A percentile compares a stretch with the other conserved stretches of the same genome.
Conservation (phyloP, 92 coral and sea anemone species). For the Galaxea fascicularis region DNA sequence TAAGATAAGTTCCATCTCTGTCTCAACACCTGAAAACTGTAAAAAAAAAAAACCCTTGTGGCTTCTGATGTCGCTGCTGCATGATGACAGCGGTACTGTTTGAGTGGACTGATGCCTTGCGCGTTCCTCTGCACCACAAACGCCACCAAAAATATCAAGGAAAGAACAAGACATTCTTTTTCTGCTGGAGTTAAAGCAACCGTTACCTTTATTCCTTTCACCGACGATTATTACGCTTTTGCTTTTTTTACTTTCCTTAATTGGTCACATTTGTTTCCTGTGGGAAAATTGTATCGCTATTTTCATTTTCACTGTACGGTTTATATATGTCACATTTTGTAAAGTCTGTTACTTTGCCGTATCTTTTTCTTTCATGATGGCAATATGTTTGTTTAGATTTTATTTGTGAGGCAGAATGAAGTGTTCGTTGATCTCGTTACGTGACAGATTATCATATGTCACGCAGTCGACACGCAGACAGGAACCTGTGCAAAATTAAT, state of each 20-base stretch:
- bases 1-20: no score
- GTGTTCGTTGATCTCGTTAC: conserved; percentile 1
- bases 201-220: no score
- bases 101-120: conserved; percentile 30
- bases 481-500: neutral
- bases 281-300: neutral
- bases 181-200: conserved; percentile 13
- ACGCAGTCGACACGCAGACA: neutral
- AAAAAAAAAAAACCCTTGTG: conserved; percentile 38
- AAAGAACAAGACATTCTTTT: conserved; percentile 44
- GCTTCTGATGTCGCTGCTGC: conserved; percentile 35
- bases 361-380: conserved; percentile 4
- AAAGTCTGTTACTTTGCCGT: neutral
- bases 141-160: conserved; percentile 17
- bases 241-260: no score
- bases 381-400: neutral
- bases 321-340: neutral
- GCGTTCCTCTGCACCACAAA: conserved; percentile 30
- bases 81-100: conserved; percentile 17
- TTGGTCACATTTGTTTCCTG: no score
- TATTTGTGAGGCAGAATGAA: neutral
- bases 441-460: conserved; percentile 14
- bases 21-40: conserved; percentile 50
- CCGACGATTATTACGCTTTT: no score
- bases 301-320: conserved; percentile 1